Evolutionary conservation across 1,140 invertebrate genomes (phyloP).

Genomic region (Pseudobourletiella spinata): DNA sequence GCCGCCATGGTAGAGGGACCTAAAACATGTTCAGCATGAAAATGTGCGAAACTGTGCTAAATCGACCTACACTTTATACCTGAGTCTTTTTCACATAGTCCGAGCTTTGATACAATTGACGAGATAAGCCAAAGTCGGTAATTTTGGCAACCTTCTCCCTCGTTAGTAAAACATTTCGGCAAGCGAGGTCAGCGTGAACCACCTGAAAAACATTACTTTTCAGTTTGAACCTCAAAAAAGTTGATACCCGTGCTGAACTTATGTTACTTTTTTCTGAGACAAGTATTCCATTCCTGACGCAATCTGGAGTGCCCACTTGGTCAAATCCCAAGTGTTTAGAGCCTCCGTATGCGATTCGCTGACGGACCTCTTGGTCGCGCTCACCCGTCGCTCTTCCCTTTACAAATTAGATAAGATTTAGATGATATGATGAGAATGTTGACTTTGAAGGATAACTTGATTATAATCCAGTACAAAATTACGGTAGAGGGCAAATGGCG

Average conservation of each 20-base stretch:
- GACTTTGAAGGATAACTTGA: neutral
- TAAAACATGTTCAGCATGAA: neutral
- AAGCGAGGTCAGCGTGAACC: neutral
- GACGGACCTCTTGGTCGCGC: neutral
- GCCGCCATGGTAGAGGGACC: constrained; percentile 42
- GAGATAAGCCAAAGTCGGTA: constrained; percentile 47
- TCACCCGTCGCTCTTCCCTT: neutral
- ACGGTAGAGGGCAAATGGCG: neutral
- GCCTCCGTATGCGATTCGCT: neutral
- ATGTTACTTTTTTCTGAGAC: neutral
- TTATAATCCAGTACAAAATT: neutral
- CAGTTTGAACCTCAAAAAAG: neutral
- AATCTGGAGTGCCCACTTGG: neutral
- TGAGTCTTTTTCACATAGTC: neutral
- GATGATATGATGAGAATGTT: too few species aligned
- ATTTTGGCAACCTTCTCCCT: neutral
- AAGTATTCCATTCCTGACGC: constrained; percentile 6
- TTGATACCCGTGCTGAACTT: neutral
- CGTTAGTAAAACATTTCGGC: neutral
- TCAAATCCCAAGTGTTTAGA: neutral
- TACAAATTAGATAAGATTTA: neutral
- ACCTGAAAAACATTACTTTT: neutral
- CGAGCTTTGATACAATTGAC: constrained; percentile 32
- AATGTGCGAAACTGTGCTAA: neutral
- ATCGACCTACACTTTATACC: neutral